Percentiles rank a stretch among this genome's conserved stretches.
Conservation (phyloP, 1,140 invertebrate genomes). For the Drosophila kepulauana region DNA sequence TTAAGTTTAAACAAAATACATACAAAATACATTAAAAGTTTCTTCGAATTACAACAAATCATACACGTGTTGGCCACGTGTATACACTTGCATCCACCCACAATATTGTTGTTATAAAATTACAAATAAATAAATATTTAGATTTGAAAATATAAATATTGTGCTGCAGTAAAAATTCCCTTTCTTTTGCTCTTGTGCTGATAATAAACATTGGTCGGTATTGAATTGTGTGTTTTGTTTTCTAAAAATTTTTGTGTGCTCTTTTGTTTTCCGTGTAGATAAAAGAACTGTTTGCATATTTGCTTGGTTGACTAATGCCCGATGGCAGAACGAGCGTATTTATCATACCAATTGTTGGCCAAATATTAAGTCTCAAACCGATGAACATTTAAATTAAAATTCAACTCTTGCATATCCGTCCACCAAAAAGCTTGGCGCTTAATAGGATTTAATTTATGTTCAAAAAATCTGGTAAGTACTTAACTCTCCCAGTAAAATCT, state of each 20-base stretch:
- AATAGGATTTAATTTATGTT: slow-evolving; percentile 32
- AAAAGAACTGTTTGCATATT: slow-evolving; percentile 35
- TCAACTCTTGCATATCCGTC: slow-evolving; percentile 30
- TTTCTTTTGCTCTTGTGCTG: slow-evolving; percentile 5
- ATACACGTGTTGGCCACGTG: not conserved
- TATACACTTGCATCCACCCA: not conserved
- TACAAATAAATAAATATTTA: not conserved
- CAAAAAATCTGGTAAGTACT: slow-evolving; percentile 31
- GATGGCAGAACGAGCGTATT: slow-evolving; percentile 10
- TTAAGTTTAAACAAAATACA: not conserved
- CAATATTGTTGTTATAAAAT: not conserved
- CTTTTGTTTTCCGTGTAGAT: slow-evolving; percentile 25
- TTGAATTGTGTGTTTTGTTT: slow-evolving; percentile 35
- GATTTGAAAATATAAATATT: slow-evolving; percentile 12
- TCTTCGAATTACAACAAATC: not conserved
- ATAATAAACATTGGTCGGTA: slow-evolving; percentile 29
- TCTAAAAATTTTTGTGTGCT: slow-evolving; percentile 14
- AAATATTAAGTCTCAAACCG: slow-evolving; percentile 20
- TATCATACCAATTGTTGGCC: slow-evolving; percentile 13
- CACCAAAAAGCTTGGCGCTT: slow-evolving; percentile 4
- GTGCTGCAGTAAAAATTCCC: not conserved
- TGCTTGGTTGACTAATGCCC: slow-evolving; percentile 24
- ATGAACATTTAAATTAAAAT: slow-evolving; percentile 3
- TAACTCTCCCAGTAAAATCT: not conserved
- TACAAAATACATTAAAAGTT: not conserved